phyloP scores from a whole-genome alignment of 2,797 vertebrate genomes.

The Macroramphosus scolopax region DNA sequence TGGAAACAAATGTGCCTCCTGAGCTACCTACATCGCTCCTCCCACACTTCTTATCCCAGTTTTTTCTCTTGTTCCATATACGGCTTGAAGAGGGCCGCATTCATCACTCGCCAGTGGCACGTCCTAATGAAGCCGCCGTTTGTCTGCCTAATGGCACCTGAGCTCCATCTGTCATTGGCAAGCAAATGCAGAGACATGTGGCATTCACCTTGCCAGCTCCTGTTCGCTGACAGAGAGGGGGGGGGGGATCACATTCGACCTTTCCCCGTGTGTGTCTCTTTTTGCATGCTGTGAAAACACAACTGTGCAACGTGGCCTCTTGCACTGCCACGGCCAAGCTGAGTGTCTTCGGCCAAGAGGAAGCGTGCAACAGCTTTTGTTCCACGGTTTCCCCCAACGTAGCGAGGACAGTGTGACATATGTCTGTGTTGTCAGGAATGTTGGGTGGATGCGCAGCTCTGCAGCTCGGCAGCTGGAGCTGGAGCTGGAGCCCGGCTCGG shows the following conservation, averaged over 20 bases:
- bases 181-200: constrained; percentile 47
- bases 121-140: constrained; percentile 76
- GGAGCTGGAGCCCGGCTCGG: no score
- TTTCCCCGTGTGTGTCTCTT: constrained; percentile 23
- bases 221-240: constrained; percentile 39
- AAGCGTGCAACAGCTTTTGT: constrained; percentile 41
- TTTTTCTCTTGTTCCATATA: constrained; percentile 65
- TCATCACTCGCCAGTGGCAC: constrained; percentile 71
- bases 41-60: constrained; percentile 37
- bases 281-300: constrained; percentile 48
- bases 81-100: constrained; percentile 62
- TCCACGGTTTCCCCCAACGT: constrained; percentile 39
- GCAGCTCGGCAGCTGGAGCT: constrained; percentile 67
- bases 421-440: constrained; percentile 57
- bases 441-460: constrained; percentile 24
- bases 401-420: constrained; percentile 61
- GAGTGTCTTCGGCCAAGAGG: constrained; percentile 28
- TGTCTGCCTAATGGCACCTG: constrained; percentile 79
- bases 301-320: constrained; percentile 38
- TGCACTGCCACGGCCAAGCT: constrained; percentile 33
- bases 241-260: constrained; percentile 42
- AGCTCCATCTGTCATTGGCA: constrained; percentile 74
- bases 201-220: constrained; percentile 72
- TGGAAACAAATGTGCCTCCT: constrained; percentile 32
- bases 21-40: constrained; percentile 53